Evolutionary conservation across 2,888 invertebrate species (phyloP).

Genomic region (Vesta saturnalis): DNA sequence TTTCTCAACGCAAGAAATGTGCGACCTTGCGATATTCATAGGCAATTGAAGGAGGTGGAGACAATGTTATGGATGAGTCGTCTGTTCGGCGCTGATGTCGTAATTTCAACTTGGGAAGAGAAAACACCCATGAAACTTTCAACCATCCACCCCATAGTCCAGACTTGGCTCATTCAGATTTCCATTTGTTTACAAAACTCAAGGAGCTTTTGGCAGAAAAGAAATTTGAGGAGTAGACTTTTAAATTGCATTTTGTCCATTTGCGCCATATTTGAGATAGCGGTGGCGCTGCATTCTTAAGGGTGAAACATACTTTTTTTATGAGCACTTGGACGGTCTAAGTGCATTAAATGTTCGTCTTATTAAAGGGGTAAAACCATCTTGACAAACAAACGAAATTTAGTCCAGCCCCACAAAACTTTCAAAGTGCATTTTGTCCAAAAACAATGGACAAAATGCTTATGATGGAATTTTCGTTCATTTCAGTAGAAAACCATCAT

Average conservation of each 20-base stretch:
- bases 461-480: neutral
- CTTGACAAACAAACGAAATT: neutral
- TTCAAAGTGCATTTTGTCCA: neutral
- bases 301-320: neutral
- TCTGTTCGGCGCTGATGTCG: too few relatives aligned
- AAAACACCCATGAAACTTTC: too few relatives aligned
- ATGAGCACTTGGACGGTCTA: neutral
- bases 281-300: neutral
- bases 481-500: neutral
- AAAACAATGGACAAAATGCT: neutral
- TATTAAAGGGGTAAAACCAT: neutral
- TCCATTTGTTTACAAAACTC: too few relatives aligned
- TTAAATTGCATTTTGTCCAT: neutral
- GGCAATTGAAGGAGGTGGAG: too few relatives aligned
- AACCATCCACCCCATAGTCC: too few relatives aligned
- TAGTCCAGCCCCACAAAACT: neutral
- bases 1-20: too few relatives aligned
- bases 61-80: too few relatives aligned
- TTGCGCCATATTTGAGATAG: neutral
- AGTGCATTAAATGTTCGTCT: neutral
- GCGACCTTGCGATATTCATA: too few relatives aligned
- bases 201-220: too few relatives aligned
- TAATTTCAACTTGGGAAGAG: too few relatives aligned
- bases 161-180: too few relatives aligned
- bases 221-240: slow-evolving; percentile 2